These are phyloP conservation scores for Chloebia gouldiae DNA, from an alignment of 2,113 vertebrate genomes.

Conservation along the genomic window DNA sequence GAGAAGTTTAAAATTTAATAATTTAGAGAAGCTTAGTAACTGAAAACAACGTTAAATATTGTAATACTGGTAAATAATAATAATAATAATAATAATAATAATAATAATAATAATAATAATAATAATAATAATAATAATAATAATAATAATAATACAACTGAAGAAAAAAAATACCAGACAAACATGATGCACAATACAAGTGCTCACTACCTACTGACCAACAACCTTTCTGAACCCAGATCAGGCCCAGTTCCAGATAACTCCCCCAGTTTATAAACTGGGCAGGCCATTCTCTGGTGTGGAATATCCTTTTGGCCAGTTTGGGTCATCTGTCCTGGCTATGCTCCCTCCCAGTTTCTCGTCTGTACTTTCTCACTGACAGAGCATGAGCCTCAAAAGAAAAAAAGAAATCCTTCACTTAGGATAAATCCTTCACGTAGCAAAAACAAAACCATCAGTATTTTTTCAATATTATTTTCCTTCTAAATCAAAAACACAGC, in stretches of 20 bases:
- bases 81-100: too few relatives aligned
- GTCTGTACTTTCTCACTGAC: background rate
- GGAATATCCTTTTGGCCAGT: background rate
- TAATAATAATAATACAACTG: background rate
- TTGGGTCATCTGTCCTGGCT: background rate
- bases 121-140: too few relatives aligned
- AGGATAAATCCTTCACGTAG: background rate
- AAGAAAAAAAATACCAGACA: background rate
- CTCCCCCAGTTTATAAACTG: background rate
- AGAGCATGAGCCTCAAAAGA: background rate
- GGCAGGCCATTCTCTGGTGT: background rate
- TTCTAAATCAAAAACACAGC: background rate
- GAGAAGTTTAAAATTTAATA: background rate
- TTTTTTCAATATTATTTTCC: background rate
- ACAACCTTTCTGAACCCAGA: background rate
- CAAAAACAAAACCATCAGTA: background rate
- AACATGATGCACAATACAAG: background rate
- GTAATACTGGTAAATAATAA: background rate
- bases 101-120: too few relatives aligned
- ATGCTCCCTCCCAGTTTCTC: background rate
- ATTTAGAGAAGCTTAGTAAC: background rate
- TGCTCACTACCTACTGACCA: background rate
- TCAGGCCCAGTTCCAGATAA: background rate
- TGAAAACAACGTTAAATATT: background rate
- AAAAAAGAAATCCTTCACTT: background rate